Base-by-base conservation (phyloP, 2,113 vertebrate genomes). In the Muscicapa adusta region DNA sequence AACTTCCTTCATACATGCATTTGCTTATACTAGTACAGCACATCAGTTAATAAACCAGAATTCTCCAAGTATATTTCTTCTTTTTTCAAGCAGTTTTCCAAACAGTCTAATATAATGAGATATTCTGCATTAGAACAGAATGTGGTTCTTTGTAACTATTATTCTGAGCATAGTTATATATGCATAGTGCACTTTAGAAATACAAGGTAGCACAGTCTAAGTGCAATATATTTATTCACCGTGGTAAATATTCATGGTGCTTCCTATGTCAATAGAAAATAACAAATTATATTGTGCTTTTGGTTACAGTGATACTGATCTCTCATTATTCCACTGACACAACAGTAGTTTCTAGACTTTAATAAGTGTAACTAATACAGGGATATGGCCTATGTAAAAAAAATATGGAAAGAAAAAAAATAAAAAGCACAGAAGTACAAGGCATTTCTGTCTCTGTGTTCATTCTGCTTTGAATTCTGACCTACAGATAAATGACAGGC, bases 191-290 rank as follows among this genome's bases (percentile, higher is more conserved):
- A 77, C 56, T 93, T 89, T 28, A 61, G 65, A 94, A 82, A 90
- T 71, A 90, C 71, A 77, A 80, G 50, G 68, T 83, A 90, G 60
- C 65, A 65, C 75, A 79, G 50, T 33, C 68, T 67, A 94, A 85
- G 78, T 71, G 81, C 29, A 80, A 68, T 61, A 19, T 68, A 68
- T 88, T 85, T 89, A 88, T 93, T 85, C 87, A 77, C 31, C 6
- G 38, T 38, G 85, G 79, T 82, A 92, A 94, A 92, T 96, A 94
- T 96, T 92, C 89, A 87, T 79, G 18, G 25, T 56, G 47, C 58
- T 85, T 93, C 79, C 74, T 76, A 67, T 80, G 85, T 88, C 93
- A 93, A 74, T 88, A 90, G 51, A 90, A 95, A 91, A 88, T 77
- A 96, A 88, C 63, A 70, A 80, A 85, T 83, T 80, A 65, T 71